Evolutionary conservation across 2,797 vertebrate species (phyloP).

Genomic region (Clarias laeviceps): DNA sequence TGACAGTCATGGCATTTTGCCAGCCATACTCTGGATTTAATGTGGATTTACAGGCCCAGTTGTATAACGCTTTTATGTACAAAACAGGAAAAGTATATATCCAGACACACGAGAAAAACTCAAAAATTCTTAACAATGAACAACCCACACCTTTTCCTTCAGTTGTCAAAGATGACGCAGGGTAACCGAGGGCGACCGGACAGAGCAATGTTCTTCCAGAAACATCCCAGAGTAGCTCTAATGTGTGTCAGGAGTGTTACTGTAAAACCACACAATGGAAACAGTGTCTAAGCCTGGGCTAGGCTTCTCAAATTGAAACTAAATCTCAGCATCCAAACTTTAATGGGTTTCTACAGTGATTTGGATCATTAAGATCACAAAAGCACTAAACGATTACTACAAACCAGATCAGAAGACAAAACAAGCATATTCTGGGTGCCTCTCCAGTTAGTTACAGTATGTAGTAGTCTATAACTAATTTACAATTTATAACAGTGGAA

Average conservation of each 20-base stretch:
- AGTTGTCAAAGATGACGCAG: neutral
- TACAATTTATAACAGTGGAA: neutral
- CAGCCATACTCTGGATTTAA: neutral
- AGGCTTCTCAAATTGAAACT: neutral
- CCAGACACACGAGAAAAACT: slow-evolving; percentile 43
- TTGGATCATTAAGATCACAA: neutral
- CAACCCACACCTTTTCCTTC: slow-evolving; percentile 3
- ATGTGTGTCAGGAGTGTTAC: slow-evolving; percentile 11
- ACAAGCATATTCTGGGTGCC: neutral
- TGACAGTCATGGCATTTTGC: neutral
- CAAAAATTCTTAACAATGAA: slow-evolving; percentile 41
- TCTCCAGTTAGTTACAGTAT: neutral
- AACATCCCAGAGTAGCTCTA: slow-evolving; percentile 12
- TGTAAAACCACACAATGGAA: slow-evolving; percentile 32
- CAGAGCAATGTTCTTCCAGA: slow-evolving; percentile 4
- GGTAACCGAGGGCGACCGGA: slow-evolving; percentile 13
- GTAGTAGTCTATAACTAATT: neutral
- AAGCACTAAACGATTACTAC: too few relatives aligned
- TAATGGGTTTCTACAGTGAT: neutral
- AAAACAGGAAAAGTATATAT: slow-evolving; percentile 23
- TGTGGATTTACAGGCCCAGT: slow-evolving; percentile 9
- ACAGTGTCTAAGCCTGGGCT: slow-evolving; percentile 16
- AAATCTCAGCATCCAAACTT: neutral
- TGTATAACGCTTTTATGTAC: slow-evolving; percentile 22
- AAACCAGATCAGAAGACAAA: neutral